Conservation (phyloP, 2,797 vertebrate species). For the Scolopax bukidnonensis region DNA sequence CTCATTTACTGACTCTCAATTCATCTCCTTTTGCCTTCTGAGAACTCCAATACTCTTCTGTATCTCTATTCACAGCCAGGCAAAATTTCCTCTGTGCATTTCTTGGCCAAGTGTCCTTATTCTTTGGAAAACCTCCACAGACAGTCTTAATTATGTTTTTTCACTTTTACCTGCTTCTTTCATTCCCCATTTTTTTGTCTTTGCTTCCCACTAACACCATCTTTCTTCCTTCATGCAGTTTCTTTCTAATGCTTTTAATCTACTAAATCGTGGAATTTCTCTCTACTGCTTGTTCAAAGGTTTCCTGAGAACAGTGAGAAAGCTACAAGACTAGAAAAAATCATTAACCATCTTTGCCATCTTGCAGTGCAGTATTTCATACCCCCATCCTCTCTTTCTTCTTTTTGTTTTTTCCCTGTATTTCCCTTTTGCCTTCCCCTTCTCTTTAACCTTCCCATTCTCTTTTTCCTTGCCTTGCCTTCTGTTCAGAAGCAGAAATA, state of each 20-base stretch:
- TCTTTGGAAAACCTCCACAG: background rate
- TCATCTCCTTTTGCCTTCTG: background rate
- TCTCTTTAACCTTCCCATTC: background rate
- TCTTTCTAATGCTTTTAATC: background rate
- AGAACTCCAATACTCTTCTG: background rate
- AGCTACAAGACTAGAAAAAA: background rate
- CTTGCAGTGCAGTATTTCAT: background rate
- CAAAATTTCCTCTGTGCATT: background rate
- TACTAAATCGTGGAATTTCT: background rate
- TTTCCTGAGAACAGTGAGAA: background rate
- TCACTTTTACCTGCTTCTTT: background rate
- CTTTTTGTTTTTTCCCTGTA: accelerated
- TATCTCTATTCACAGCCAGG: background rate
- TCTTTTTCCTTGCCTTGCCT: background rate
- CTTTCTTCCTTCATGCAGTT: background rate
- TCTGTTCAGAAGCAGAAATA: background rate
- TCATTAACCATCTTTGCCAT: background rate
- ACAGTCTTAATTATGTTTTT: background rate
- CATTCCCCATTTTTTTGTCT: background rate
- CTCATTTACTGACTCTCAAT: background rate
- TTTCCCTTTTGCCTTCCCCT: background rate
- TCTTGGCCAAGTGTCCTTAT: background rate
- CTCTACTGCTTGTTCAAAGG: background rate
- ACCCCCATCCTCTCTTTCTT: accelerated
- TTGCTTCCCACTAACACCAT: background rate